Evolutionary conservation across 1,140 invertebrate species (phyloP).

Genomic region (Marisa cornuarietis): DNA sequence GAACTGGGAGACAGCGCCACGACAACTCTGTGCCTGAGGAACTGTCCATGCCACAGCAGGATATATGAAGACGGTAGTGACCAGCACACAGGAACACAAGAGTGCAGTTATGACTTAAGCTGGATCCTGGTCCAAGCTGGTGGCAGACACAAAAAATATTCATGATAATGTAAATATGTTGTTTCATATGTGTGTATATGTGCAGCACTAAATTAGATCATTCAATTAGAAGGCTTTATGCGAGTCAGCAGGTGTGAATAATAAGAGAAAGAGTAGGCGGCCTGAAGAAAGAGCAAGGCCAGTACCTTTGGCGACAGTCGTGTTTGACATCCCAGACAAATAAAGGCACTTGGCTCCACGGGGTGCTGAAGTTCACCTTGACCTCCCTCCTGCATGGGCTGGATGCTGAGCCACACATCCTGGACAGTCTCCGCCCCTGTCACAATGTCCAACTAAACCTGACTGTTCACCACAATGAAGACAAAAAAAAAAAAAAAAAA

Average conservation of each 20-base stretch:
- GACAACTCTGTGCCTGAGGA: background rate
- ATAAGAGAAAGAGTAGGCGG: background rate
- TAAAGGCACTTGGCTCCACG: background rate
- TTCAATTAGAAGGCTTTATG: background rate
- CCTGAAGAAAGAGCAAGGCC: background rate
- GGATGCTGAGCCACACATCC: conserved; percentile 11
- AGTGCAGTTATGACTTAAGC: conserved; percentile 5
- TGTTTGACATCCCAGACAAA: conserved; percentile 15
- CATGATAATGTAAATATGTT: background rate
- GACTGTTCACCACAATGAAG: no score
- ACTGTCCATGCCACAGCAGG: background rate
- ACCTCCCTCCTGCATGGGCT: conserved; percentile 9
- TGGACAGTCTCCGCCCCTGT: background rate
- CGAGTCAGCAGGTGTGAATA: no score
- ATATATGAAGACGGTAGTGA: conserved; percentile 12
- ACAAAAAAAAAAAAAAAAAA: background rate
- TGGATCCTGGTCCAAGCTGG: background rate
- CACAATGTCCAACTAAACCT: no score
- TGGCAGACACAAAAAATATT: background rate
- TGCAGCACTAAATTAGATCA: background rate
- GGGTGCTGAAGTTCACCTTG: conserved; percentile 11
- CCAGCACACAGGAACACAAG: conserved; percentile 18
- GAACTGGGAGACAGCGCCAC: conserved; percentile 10
- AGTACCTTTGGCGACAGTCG: background rate
- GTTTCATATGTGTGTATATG: background rate